These are phyloP conservation scores for Ameiurus melas DNA, from an alignment of 2,113 vertebrate species.

Conservation along the genomic window DNA sequence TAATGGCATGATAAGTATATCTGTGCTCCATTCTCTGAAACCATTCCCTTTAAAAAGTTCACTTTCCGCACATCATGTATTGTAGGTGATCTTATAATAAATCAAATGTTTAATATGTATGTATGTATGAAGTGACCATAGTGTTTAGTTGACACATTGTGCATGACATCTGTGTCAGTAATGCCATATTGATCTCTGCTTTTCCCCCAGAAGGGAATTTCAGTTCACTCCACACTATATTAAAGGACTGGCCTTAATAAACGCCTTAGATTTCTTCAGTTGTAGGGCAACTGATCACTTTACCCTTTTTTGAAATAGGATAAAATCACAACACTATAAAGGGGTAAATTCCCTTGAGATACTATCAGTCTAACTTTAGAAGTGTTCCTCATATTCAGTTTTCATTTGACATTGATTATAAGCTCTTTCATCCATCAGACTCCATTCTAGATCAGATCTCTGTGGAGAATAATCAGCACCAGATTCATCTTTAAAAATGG, in stretches of 20 bases:
- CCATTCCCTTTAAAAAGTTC: not conserved
- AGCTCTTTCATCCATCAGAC: slow-evolving; percentile 47
- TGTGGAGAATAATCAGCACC: slow-evolving; percentile 32
- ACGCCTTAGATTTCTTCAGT: slow-evolving; percentile 46
- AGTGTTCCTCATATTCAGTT: slow-evolving; percentile 46
- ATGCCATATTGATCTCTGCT: slow-evolving; percentile 30
- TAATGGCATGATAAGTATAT: slow-evolving; percentile 3
- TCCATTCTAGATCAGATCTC: slow-evolving; percentile 45
- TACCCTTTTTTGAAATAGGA: slow-evolving; percentile 48
- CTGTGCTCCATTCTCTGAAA: not conserved
- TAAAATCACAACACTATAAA: slow-evolving; percentile 39
- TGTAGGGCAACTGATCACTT: slow-evolving; percentile 55
- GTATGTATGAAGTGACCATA: not conserved
- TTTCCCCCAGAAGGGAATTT: slow-evolving; percentile 26
- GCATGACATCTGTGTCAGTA: slow-evolving; percentile 8
- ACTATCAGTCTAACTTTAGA: slow-evolving; percentile 48
- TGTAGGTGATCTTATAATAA: not conserved
- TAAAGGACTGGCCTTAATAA: slow-evolving; percentile 55
- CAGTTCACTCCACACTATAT: slow-evolving; percentile 20
- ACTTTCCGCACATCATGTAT: not conserved
- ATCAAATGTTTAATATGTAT: not conserved
- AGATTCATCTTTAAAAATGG: slow-evolving; percentile 17
- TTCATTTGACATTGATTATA: slow-evolving; percentile 49
- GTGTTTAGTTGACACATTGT: slow-evolving; percentile 3
- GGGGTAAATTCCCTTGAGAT: slow-evolving; percentile 50